A percentile compares a stretch with the other conserved stretches of the same genome.
Evolutionary conservation across 2,113 vertebrate genomes (phyloP).

Genomic region (Baryphthengus martii): DNA sequence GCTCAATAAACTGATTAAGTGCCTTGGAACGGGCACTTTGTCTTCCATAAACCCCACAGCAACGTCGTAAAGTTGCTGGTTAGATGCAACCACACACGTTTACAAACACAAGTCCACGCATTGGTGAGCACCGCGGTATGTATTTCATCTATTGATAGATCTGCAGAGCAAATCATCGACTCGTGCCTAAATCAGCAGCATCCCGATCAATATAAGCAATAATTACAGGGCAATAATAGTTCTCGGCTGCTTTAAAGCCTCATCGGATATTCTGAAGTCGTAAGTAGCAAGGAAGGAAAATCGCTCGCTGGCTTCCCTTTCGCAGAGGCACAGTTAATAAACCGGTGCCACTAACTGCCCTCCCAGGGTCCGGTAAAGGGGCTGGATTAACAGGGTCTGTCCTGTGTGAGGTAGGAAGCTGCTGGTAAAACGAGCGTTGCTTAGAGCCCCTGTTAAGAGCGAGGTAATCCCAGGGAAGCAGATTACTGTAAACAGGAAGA

Average conservation of each 20-base stretch:
- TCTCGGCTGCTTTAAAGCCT: neutral
- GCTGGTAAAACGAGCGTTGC: slow-evolving; percentile 5
- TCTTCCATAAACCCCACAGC: neutral
- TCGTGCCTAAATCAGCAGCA: neutral
- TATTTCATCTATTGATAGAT: slow-evolving; percentile 10
- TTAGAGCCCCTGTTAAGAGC: slow-evolving; percentile 23
- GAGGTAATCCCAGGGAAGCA: slow-evolving; percentile 71
- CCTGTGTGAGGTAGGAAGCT: slow-evolving; percentile 24
- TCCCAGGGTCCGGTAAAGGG: neutral
- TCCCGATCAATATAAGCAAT: neutral
- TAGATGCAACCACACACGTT: neutral
- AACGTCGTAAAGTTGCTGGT: neutral
- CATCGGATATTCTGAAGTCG: neutral
- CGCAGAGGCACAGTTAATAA: neutral
- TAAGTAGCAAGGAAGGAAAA: slow-evolving; percentile 8
- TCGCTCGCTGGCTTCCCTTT: neutral
- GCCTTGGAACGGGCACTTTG: neutral
- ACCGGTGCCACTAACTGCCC: neutral
- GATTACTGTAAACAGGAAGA: slow-evolving; percentile 72
- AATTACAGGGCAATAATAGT: neutral
- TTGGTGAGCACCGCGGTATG: neutral
- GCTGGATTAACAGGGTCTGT: slow-evolving; percentile 45
- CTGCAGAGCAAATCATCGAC: neutral
- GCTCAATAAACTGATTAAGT: slow-evolving; percentile 38
- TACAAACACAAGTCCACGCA: neutral